Evolutionary conservation across 2,888 invertebrate species (phyloP), one percentile per base, ranked within the genome.

Genomic region (Acronicta psi): DNA sequence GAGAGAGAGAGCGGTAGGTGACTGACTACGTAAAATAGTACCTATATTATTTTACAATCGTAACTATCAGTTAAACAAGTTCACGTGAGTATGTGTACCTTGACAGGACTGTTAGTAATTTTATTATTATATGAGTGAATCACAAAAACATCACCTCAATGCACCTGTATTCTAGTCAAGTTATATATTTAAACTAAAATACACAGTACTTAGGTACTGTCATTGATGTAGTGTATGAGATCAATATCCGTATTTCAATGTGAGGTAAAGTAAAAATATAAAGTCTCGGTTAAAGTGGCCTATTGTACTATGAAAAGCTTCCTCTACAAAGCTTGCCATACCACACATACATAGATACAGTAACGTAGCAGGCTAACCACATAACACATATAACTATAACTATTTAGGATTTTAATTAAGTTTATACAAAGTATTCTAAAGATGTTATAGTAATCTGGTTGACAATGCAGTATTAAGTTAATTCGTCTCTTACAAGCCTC

Each of bases 301-400:
- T 82, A 86, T 91, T 91, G 91, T 91, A 82, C 82, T 74, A 82
- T 57, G 58, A 60, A 65, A 62, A 73, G 77, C 66, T 51, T 59
- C 58, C 59, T 65, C 52, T 44, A 69, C 73, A 76, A 76, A 61
- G 74, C 65, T 56, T 56, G 55, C 49, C 50, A 49, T 56, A 58
- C 37, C 43, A 50, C 46, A 41, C 41, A 49, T 37, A 51, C 56
- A 69, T 67, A 62, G 44, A 44, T 59, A 36, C 41, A 42, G 43
- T 49, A 58, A 55, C 37, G 43, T 40, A 50, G 40, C 58, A 51
- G 29, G 53, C 52, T 58, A 57, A 47, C 73, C 40, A 52, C 25
- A 42, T 34, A 52, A 16, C 31, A 10, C 16, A 29, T 17, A n/a
- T 29, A 18, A 37, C 37, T 38, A n/a, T 20, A 45, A 44, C 20